Evolutionary conservation across 2,888 invertebrate genomes (phyloP), one percentile per base, ranked within the genome.

Genomic region (Ariolimax columbianus): DNA sequence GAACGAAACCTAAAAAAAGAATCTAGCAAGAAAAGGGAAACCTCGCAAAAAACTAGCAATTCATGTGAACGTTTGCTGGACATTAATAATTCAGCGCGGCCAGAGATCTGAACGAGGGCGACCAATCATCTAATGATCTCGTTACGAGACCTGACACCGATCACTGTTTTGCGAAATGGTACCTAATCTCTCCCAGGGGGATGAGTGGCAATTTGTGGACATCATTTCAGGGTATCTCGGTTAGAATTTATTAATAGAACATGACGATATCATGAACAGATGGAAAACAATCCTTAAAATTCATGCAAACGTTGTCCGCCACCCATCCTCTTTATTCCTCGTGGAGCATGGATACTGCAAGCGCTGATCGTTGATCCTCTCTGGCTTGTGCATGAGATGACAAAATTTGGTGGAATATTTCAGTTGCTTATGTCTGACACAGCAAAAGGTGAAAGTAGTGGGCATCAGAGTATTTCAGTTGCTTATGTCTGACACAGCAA

Each of bases 81-180:
- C 40, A 40, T 72, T 26, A 72, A 72, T 72, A 72, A 72, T 72
- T 14, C 40, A 72, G 26, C 23, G 1, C 19, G 72, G 40, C 38
- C 72, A 9, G 38, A 40, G 72, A 19, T 72, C 38, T 26, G 40
- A 72, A 26, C 23, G 23, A 72, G 26, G 40, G 40, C 9, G 23
- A 26, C 72, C 72, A 72, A 38, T 72, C 72, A 72, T 72, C 72
- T 72, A 72, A 72, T 72, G 72, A 72, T 72, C 26, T 40, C 26
- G 72, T 40, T 72, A 72, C 72, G 26, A 26, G 72, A 40, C 19
- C 38, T 72, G 19, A 40, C 40, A 40, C 40, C 40, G 40, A 72
- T 23, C 26, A 26, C 40, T 26, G 23, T 72, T 23, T 38, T 0
- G 26, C 72, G 40, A 40, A 72, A 40, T 72, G 72, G 72, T 72